Evolutionary conservation across 2,888 invertebrate genomes (phyloP), one percentile per base, ranked within the genome.

Genomic region (Clostera curtula): DNA sequence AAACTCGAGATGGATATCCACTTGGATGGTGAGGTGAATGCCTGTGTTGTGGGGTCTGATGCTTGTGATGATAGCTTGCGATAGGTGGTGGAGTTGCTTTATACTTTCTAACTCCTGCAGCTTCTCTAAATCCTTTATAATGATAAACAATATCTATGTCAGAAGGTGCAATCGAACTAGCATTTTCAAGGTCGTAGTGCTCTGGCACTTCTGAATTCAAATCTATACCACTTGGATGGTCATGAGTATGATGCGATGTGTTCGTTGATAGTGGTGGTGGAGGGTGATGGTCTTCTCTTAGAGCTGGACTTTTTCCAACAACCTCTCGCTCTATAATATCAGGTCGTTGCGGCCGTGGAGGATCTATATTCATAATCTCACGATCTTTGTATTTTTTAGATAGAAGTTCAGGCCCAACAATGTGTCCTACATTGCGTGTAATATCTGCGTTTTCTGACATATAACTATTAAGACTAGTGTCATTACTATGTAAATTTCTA

Each of bases 71-170:
- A 52, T 93, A 93, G 3, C 90, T 89, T 1, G 90, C 88, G 2
- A 92, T 89, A 0, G 92, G 92, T 1, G 94, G 93, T 3, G 93
- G 93, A 2, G 93, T 93, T 2, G 93, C 91, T 74, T 95, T 95
- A 62, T 95, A 95, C 69, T 95, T 95, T 21, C 95, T 85, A 36
- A 92, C 89, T 1, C 94, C 94, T 2, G 88, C 89, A 23, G 89
- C 91, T 75, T 96, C 95, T 12, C 97, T 86, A 66, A 95, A 97
- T 6, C 93, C 95, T 82, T 97, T 96, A 64, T 98, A 98, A 67
- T 98, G 97, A 56, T 96, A 96, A 6, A 96, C 95, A 39, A 98
- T 95, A 62, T 98, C 97, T 43, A 97, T 97, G 63, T 98, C 98
- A 2, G 97, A 97, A 0, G 98, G 97, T 1, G 98, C 98, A 46